Conservation (phyloP, 2,888 invertebrate species). For the Mycalesis mineus region DNA sequence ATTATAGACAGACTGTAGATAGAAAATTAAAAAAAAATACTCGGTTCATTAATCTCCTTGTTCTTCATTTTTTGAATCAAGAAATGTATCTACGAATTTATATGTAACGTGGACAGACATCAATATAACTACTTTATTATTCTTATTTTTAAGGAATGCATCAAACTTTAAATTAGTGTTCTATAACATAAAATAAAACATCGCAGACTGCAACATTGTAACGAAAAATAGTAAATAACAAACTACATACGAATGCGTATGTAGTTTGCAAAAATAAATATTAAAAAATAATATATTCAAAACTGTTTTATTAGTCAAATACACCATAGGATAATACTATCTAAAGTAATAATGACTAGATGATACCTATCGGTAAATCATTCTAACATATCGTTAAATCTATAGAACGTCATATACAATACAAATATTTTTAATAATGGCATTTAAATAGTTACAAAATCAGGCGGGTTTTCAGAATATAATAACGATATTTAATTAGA, state of each 20-base stretch:
- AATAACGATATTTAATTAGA: not conserved
- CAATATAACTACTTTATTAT: too few species aligned
- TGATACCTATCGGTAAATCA: conserved; percentile 22
- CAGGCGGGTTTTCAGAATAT: not conserved
- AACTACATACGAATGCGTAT: too few species aligned
- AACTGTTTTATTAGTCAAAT: conserved; percentile 18
- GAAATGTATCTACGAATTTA: too few species aligned
- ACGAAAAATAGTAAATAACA: too few species aligned
- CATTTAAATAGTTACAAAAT: conserved; percentile 3
- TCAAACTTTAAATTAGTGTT: not conserved
- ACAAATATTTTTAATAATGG: conserved; percentile 14
- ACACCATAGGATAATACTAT: conserved; percentile 13
- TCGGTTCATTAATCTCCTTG: too few species aligned
- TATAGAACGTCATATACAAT: conserved; percentile 9
- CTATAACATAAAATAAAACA: too few species aligned
- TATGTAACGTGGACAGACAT: too few species aligned
- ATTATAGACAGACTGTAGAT: too few species aligned
- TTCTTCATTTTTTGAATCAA: too few species aligned
- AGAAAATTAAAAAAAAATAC: too few species aligned
- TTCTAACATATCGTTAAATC: conserved; percentile 16
- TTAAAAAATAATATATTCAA: not conserved
- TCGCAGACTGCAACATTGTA: too few species aligned
- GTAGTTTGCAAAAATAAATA: too few species aligned
- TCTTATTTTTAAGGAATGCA: not conserved
- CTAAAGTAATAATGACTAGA: conserved; percentile 28